Conservation (phyloP, 2,113 vertebrate genomes). For the Bujurquina vittata region DNA sequence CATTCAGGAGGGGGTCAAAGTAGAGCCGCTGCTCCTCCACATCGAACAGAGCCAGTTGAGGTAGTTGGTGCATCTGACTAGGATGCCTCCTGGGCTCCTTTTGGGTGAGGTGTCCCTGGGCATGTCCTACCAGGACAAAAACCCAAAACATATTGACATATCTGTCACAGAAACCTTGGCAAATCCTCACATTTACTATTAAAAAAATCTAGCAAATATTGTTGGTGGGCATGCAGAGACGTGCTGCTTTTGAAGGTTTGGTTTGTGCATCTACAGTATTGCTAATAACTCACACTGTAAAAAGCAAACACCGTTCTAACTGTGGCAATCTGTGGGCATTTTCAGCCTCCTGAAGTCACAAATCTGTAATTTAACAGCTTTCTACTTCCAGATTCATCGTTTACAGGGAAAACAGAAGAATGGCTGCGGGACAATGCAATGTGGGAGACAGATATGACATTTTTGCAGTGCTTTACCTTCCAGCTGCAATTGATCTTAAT, state of each 20-base stretch:
- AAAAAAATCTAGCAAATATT: not conserved
- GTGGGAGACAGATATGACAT: not conserved
- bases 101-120: too few relatives aligned
- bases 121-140: not conserved
- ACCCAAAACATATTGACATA: not conserved
- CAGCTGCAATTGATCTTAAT: not conserved
- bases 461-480: not conserved
- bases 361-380: not conserved
- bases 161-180: too few relatives aligned
- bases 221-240: not conserved
- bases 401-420: not conserved
- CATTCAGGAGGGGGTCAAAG: too few relatives aligned
- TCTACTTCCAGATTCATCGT: not conserved
- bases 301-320: not conserved
- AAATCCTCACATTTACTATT: rapidly evolving
- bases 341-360: not conserved
- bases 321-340: not conserved
- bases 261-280: too few relatives aligned
- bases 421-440: not conserved
- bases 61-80: too few relatives aligned
- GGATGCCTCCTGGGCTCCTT: too few relatives aligned
- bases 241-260: not conserved
- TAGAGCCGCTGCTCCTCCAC: too few relatives aligned
- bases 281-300: not conserved
- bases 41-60: too few relatives aligned